Base-by-base conservation (phyloP, 2,888 invertebrate genomes). In the Epirrhoe alternata region DNA sequence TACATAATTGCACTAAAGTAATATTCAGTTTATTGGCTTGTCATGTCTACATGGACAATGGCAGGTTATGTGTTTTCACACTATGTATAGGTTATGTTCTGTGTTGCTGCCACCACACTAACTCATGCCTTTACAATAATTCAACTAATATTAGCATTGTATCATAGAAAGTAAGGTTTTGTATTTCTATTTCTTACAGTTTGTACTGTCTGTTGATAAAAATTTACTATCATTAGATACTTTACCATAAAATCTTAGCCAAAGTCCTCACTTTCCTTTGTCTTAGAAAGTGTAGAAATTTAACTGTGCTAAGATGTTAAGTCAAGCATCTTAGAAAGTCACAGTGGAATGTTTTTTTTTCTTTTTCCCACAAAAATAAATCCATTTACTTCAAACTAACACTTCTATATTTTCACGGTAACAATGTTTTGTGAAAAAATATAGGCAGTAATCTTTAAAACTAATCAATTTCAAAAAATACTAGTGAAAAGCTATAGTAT, bases 51-150 rank as follows among this genome's bases (percentile, higher is more conserved):
- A 7, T 59, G 55, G 67, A 61, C 57, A 61, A 64, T 67, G 60
- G 62, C 45, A 64, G 60, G 64, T 64, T 68, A 68, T 33, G 31
- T 56, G 31, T 31, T 33, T 61, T 56, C 54, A 63, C 24, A 52
- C 6, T 53, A 61, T 60, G 61, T 64, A 64, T 64, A 64, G 64
- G 68, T 64, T 68, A 68, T 57, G 68, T 68, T 35, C 53, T 61
- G 49, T 63, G 50, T 52, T 66, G 61, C 30, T 59, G 16, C 42
- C 5, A 45, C 14, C 12, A 47, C 30, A 51, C 51, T 10, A 6
- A 51, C 24, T 51, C 10, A 30, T 24, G 4, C 17, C 30, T 17
- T 12, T 10, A 4, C 51, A 30, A 42, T 42, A 42, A 10, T 42
- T 42, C 12, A 42, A 42, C 38, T 42, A 42, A 42, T 12, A 12